phyloP scores from a whole-genome alignment of 2,113 vertebrate genomes.

The Eublepharis macularius region DNA sequence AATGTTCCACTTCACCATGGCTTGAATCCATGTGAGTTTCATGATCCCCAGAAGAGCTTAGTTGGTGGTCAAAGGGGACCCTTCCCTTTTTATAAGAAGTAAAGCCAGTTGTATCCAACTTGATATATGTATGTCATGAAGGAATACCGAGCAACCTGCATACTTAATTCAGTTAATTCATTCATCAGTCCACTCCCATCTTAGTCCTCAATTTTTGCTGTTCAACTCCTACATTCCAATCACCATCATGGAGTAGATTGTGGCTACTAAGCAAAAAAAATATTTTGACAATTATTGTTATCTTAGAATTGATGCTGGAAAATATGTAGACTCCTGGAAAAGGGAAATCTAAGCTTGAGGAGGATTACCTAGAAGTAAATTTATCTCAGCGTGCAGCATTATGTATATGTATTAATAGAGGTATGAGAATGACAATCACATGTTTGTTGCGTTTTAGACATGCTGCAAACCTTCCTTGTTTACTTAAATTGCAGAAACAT shows the following conservation, averaged over 20 bases:
- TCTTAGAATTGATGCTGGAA: background rate
- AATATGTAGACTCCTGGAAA: background rate
- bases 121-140: too few relatives aligned
- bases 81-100: too few relatives aligned
- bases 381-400: background rate
- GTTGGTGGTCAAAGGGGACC: too few relatives aligned
- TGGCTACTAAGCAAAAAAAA: background rate
- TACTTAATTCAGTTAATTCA: too few relatives aligned
- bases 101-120: too few relatives aligned
- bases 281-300: background rate
- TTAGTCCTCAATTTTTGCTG: too few relatives aligned
- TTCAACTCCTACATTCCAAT: background rate
- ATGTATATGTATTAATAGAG: background rate
- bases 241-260: background rate
- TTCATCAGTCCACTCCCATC: too few relatives aligned
- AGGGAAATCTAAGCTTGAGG: background rate
- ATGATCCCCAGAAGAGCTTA: too few relatives aligned
- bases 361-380: background rate
- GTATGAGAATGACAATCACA: background rate
- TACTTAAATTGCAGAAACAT: slow-evolving; percentile 12
- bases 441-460: background rate
- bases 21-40: too few relatives aligned
- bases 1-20: too few relatives aligned
- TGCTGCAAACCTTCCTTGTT: background rate
- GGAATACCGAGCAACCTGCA: too few relatives aligned